Evolutionary conservation across 2,113 vertebrate genomes (phyloP), one percentile per base, ranked within the genome.

Genomic region (Antennarius striatus): DNA sequence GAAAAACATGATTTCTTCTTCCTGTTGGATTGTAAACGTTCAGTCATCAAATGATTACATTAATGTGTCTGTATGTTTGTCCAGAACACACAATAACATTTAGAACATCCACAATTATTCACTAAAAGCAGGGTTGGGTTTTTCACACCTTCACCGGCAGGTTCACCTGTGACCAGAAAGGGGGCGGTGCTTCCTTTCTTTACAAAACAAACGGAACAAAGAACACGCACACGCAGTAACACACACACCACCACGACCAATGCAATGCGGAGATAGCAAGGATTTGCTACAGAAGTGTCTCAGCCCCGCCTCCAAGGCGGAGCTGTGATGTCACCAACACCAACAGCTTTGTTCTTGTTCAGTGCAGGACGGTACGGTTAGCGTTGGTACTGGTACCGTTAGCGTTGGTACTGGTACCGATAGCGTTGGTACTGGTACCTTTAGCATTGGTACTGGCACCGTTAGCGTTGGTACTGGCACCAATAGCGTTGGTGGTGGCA

Each of bases 281-380:
- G 81, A 77, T 78, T 81, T 86, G 91, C 91, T 88, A 90, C 88
- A 75, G 77, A 84, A 81, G 83, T 90, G 86, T 77, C 71, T 81
- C 75, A 43, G 68, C 84, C 63, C 14, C 66, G 75, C 51, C 71
- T 90, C 90, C 92, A 92, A 92, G 93, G 90, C 90, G 79, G 81
- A 88, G 92, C 86, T 71, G 92, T 85, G 89, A 93, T 89, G 91
- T 93, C 94, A 93, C 93, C 93, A 89, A 91, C 89, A 94, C 93
- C 95, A 93, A 94, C 93, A 95, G 95, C 95, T 95, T 93, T 50
- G 76, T 81, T 71, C 66, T 56, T 62, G 70, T 79, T 74, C 85
- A 68, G 82, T 65, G 66, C 56, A 76, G 72, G 72, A 70, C 74
- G 45, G 66, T 73, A 66, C 71, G 64, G 70, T 61, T 71, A 71